Conservation (phyloP, 2,888 invertebrate species). For the Stratiomys singularior region DNA sequence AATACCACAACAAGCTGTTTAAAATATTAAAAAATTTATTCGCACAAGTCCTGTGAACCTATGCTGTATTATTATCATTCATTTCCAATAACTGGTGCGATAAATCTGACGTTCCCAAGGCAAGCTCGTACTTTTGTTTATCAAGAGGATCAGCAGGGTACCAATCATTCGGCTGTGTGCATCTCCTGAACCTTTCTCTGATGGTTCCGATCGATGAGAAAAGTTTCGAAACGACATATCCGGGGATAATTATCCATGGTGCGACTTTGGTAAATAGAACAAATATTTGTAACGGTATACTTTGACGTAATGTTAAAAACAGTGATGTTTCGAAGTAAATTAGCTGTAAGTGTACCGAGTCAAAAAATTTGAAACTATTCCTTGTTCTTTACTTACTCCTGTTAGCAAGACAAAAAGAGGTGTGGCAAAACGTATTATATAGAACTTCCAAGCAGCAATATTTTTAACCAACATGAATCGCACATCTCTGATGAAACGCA, state of each 20-base stretch:
- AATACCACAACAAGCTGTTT: too few relatives aligned
- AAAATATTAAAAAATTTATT: too few relatives aligned
- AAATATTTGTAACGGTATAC: background rate
- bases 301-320: background rate
- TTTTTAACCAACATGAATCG: constrained; percentile 49
- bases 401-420: constrained; percentile 70
- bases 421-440: constrained; percentile 73
- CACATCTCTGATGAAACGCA: constrained; percentile 52
- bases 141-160: constrained; percentile 60
- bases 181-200: constrained; percentile 57
- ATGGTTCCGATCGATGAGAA: constrained; percentile 57
- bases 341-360: background rate
- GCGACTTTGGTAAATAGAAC: constrained; percentile 51
- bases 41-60: too few relatives aligned
- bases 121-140: constrained; percentile 60
- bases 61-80: constrained; percentile 51
- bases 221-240: constrained; percentile 57
- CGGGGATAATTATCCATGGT: constrained; percentile 59
- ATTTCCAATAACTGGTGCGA: constrained; percentile 58
- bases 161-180: constrained; percentile 62
- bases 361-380: background rate
- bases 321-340: background rate
- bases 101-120: constrained; percentile 58
- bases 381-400: constrained; percentile 55
- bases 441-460: constrained; percentile 49